Percentiles rank a stretch among this genome's conserved stretches.
phyloP scores from a whole-genome alignment of 2,888 invertebrate species.

The Nephrotoma guestfalica region DNA sequence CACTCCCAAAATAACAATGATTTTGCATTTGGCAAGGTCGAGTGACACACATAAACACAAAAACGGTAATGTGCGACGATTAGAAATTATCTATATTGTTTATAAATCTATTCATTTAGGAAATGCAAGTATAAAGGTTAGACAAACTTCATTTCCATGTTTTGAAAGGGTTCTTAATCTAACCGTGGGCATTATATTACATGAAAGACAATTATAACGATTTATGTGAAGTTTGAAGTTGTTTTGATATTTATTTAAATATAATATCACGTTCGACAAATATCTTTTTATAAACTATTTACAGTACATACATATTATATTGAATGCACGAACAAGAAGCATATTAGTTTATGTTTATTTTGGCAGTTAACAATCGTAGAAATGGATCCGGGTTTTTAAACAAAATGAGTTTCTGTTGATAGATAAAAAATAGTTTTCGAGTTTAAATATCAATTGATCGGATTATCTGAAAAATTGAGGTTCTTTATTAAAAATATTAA shows the following conservation, averaged over 20 bases:
- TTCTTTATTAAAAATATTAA: too few species aligned
- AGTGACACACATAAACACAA: background rate
- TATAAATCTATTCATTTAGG: background rate
- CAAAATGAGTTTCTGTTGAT: too few species aligned
- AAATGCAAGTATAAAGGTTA: background rate
- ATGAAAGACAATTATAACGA: background rate
- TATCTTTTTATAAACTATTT: background rate
- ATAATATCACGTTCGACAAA: background rate
- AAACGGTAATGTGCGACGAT: background rate
- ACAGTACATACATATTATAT: background rate
- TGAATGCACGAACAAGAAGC: background rate
- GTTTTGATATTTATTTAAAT: background rate
- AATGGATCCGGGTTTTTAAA: too few species aligned
- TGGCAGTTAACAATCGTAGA: too few species aligned
- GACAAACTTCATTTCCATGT: too few species aligned
- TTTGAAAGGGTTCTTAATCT: background rate
- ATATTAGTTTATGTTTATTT: background rate
- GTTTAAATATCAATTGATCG: too few species aligned
- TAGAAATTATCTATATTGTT: background rate
- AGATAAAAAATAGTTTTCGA: too few species aligned
- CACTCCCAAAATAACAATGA: background rate
- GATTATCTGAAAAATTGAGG: too few species aligned
- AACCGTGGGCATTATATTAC: background rate
- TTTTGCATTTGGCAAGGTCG: background rate
- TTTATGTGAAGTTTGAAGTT: background rate